Evolutionary conservation across 1,140 invertebrate genomes (phyloP).

Genomic region (Drosophila tsacasi): DNA sequence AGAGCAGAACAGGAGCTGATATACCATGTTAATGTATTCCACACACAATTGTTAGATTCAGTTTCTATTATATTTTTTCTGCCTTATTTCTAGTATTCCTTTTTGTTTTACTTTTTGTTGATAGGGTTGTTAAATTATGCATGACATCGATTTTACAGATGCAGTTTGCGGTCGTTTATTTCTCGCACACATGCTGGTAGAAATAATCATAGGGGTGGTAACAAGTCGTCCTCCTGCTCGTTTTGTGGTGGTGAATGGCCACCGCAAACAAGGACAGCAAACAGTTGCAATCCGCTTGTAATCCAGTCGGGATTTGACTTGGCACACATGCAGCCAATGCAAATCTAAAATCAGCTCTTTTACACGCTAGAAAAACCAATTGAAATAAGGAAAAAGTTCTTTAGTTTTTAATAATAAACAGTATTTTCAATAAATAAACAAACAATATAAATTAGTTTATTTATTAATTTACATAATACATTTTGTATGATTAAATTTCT

Average conservation of each 20-base stretch:
- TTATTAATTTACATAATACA: neutral
- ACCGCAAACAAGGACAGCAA: slow-evolving; percentile 65
- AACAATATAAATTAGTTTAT: neutral
- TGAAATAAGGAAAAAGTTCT: neutral
- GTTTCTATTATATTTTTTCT: slow-evolving; percentile 12
- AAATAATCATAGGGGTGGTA: slow-evolving; percentile 61
- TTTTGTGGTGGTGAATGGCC: slow-evolving; percentile 46
- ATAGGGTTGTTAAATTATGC: slow-evolving; percentile 67
- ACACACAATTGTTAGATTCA: slow-evolving; percentile 37
- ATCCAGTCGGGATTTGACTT: slow-evolving; percentile 73
- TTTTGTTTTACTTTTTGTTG: slow-evolving; percentile 20
- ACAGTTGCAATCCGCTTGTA: slow-evolving; percentile 66
- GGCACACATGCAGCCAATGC: slow-evolving; percentile 51
- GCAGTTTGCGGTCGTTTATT: slow-evolving; percentile 69
- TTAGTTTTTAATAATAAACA: neutral
- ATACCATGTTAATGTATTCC: slow-evolving; percentile 43
- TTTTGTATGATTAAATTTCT: neutral
- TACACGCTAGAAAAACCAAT: slow-evolving; percentile 1
- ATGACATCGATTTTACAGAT: slow-evolving; percentile 78
- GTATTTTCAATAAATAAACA: neutral
- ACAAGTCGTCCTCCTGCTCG: slow-evolving; percentile 13
- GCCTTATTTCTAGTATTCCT: neutral
- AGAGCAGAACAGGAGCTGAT: neutral
- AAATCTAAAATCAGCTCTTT: slow-evolving; percentile 30
- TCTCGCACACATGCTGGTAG: slow-evolving; percentile 46